A percentile compares a stretch with the other conserved stretches of the same genome.
These are phyloP conservation scores for Numenius phaeopus DNA, from an alignment of 2,797 vertebrate species.

Conservation along the genomic window DNA sequence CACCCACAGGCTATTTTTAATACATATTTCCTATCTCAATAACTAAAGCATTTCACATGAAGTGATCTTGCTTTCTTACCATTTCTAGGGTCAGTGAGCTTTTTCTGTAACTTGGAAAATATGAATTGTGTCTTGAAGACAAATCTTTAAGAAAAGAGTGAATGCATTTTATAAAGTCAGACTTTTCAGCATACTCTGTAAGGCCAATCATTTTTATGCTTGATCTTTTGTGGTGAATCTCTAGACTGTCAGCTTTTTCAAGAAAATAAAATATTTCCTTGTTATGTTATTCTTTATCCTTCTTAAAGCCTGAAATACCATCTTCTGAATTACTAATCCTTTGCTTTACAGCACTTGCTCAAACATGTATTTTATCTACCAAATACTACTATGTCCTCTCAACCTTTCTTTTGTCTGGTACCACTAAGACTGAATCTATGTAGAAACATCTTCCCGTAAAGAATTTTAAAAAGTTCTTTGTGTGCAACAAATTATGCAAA, in stretches of 20 bases:
- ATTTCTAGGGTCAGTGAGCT: not conserved
- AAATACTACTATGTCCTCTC: not conserved
- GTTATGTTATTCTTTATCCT: conserved; percentile 26
- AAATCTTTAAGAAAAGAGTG: conserved; percentile 20
- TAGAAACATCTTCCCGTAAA: not conserved
- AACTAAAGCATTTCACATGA: not conserved
- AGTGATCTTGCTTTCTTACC: not conserved
- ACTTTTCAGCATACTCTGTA: not conserved
- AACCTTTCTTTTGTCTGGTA: not conserved
- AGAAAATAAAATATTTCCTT: conserved; percentile 33
- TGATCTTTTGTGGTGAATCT: conserved; percentile 13
- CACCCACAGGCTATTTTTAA: not conserved
- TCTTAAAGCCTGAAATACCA: conserved; percentile 10
- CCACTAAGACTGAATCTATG: not conserved
- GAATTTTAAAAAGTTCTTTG: not conserved
- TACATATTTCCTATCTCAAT: not conserved
- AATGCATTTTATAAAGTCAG: conserved; percentile 25
- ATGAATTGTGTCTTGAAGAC: not conserved
- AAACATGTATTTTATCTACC: not conserved
- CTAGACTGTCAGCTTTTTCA: not conserved
- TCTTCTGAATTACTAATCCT: conserved; percentile 26
- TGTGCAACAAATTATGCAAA: not conserved
- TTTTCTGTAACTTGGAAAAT: conserved; percentile 2
- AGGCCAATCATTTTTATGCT: conserved; percentile 46
- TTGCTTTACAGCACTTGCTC: not conserved